Base-by-base conservation (phyloP, 2,797 vertebrate genomes). In the Sebastes cheni region DNA sequence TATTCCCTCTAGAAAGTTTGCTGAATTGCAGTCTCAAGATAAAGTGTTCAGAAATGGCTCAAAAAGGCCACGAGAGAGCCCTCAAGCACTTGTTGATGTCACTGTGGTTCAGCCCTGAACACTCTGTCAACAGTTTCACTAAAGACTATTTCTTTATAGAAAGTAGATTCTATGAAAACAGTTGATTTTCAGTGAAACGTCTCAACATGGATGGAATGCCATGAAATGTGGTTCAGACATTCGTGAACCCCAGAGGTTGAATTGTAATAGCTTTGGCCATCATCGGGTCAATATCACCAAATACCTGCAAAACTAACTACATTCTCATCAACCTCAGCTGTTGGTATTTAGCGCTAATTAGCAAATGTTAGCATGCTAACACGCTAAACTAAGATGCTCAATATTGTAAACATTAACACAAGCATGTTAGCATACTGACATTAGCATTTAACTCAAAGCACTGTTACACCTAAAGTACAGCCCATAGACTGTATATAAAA, bases 11-110 rank as follows among this genome's bases (percentile, higher is more conserved):
- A 61, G 60, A 71, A 60, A 59, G 11, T 56, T 29, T 32, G 29
- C 54, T 29, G 9, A 65, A 77, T 64, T 79, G 81, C 68, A 87
- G 18, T 55, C 13, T 58, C 66, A 25, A 60, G 29, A 50, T 39
- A 79, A 75, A 67, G 42, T 68, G 60, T 64, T 30, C 62, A 72
- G 39, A 64, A 69, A 55, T 70, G 10, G 3, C 68, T 60, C 39
- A 9, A 56, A 80, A 66, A 80, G 58, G 64, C 46, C 66, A 34
- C 14, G 2, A 42, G 71, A 65, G 80, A 77, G 54, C 61, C 73
- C 9, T 55, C 30, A 16, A 54, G 27, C 32, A 13, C 32, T 56
- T 18, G 18, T 23, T 29, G 22, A 25, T 74, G 62, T 70, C 39
- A 77, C 72, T 65, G 46, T 32, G 39, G 27, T 10, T 70, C 50